Evolutionary conservation across 2,888 invertebrate species (phyloP), one percentile per base, ranked within the genome.

Genomic region (Oligia fasciuncula): DNA sequence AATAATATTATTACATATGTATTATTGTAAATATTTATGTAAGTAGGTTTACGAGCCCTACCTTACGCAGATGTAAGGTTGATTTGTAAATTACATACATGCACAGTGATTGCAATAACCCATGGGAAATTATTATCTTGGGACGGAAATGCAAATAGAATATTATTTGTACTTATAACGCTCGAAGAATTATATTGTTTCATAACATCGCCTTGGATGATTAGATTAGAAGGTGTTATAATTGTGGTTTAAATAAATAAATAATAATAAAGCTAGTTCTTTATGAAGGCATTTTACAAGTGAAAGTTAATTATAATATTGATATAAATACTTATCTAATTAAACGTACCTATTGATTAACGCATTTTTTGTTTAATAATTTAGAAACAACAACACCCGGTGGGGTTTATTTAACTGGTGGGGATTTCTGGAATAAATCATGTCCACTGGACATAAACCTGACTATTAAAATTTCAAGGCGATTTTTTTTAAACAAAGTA

Each of bases 1-100:
- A 95, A 94, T 94, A 94, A 94, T 95, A 95, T 94, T 94, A 95
- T 94, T 94, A 94, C 93, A 93, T 94, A 93, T 94, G 93, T 94
- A 94, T 94, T 89, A 89, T 89, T 93, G 93, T 94, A 94, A 94
- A 95, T 95, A 95, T 94, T 94, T 94, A 95, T 95, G 95, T 92
- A 94, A 94, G 93, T 94, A 90, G 94, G 94, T 93, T 94, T 93
- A 93, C 89, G 91, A 90, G 91, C 85, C 77, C 76, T 87, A 70
- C 76, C 84, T 81, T 87, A 79, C 78, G 68, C 76, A 83, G 67
- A 84, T 73, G 62, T 84, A 81, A 83, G 79, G 79, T 81, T 77
- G 74, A 80, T 85, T 83, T 62, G 79, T 75, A 83, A 87, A 85
- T 85, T 74, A 77, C 68, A 77, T 87, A 71, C 35, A 43, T 54